A percentile compares a stretch with the other conserved stretches of the same genome.
These are phyloP conservation scores for Phycodurus eques DNA, from an alignment of 2,113 vertebrate species.

Conservation along the genomic window DNA sequence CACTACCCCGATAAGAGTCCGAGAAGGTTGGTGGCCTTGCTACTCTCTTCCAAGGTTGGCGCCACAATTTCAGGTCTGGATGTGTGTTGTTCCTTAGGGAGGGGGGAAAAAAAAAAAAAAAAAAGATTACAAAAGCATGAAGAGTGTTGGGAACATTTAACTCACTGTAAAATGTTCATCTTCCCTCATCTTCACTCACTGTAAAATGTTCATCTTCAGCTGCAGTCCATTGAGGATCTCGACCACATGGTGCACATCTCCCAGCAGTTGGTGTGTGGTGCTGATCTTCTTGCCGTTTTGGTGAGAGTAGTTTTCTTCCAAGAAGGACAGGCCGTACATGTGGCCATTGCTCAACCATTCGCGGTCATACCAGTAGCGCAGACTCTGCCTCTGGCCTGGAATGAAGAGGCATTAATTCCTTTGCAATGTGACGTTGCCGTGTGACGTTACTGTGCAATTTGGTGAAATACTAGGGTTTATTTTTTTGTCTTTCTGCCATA, in stretches of 20 bases:
- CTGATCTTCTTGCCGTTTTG: constrained; percentile 95
- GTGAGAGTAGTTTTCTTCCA: constrained; percentile 94
- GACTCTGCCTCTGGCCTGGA: constrained; percentile 89
- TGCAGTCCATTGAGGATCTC: constrained; percentile 91
- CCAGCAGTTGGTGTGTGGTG: constrained; percentile 94
- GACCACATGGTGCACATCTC: constrained; percentile 89
- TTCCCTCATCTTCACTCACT: constrained; percentile 81
- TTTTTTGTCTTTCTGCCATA: too few relatives aligned
- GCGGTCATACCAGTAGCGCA: constrained; percentile 94
- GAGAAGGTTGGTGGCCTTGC: constrained; percentile 73
- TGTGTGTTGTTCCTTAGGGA: constrained; percentile 82
- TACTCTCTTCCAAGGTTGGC: constrained; percentile 87
- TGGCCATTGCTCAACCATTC: constrained; percentile 91
- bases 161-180: constrained; percentile 93
- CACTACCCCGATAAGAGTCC: constrained; percentile 53
- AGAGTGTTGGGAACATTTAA: neutral
- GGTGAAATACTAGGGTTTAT: too few relatives aligned
- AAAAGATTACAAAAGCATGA: neutral
- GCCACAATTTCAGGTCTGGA: constrained; percentile 90
- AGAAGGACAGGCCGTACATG: constrained; percentile 91
- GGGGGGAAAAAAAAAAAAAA: too few relatives aligned
- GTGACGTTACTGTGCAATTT: too few relatives aligned
- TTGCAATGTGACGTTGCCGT: neutral
- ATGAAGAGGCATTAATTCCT: neutral
- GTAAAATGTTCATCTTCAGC: constrained; percentile 92